Base-by-base conservation (phyloP, 2,888 invertebrate species). In the Reticulitermes lucifugus region DNA sequence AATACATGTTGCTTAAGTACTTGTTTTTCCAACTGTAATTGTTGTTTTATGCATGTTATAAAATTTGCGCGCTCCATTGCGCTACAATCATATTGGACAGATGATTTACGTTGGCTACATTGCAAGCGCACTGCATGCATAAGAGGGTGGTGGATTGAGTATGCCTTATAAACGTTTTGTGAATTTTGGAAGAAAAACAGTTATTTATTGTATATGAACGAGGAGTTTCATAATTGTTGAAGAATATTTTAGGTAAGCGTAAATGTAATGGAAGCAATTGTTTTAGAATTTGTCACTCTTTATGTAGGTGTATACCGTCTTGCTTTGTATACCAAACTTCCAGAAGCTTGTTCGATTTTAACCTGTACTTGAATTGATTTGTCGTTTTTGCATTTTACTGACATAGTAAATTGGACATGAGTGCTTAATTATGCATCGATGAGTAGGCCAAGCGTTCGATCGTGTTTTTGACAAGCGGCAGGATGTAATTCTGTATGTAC, bases 191-290 rank as follows among this genome's bases (percentile, higher is more conserved):
- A 41, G 51, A 85, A 70, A 43, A 43, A 55, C 35, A 25, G 35
- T 85, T 46, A 60, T 60, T 71, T 84, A 80, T 55, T 71, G 18
- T 59, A 55, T 84, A 71, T 79, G 29, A 70, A 35, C 41, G 22
- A 79, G 35, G 21, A 22, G 46, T 84, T 80, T 80, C 41, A 51
- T 82, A 35, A 46, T 35, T 21, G 41, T 43, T 46, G 79, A 84
- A 77, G 65, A 77, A 59, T 83, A 51, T 84, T 77, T 79, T 79
- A 84, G 84, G 84, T 84, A 79, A 84, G 84, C 59, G 55, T 55
- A 60, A 29, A 2, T n/a, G 6, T 55, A 51, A 55, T 79, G 18
- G 14, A 55, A 41, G 22, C 22, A 18, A 2, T 25, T 79, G 22
- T n/a, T 79, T 25, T 35, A n/a, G 1, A 55, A 22, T 51, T 79